A percentile compares a stretch with the other conserved stretches of the same genome.
These are phyloP conservation scores for Beroe ovata DNA, from an alignment of 37 sponge, comb jelly and placozoan species.

Conservation along the genomic window DNA sequence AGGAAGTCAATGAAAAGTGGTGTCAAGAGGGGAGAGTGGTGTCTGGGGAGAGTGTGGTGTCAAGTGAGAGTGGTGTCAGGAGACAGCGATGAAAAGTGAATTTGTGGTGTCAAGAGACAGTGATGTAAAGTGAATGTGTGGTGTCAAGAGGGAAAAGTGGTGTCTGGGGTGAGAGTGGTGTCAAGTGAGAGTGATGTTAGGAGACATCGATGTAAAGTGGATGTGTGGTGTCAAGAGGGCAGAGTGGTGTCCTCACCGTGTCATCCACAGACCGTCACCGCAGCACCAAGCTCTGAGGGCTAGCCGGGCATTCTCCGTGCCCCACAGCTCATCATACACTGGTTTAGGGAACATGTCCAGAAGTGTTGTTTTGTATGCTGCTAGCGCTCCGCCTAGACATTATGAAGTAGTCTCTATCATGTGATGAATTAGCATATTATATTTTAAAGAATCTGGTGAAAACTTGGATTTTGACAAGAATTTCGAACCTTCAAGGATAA, in stretches of 20 bases:
- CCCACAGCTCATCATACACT: not conserved
- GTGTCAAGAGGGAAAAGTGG: not conserved
- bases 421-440: too few relatives aligned
- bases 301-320: slow-evolving; percentile 5
- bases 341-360: not conserved
- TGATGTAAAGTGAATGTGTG: too few relatives aligned
- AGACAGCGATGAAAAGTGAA: not conserved
- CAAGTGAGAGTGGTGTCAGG: not conserved
- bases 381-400: slow-evolving; percentile 27
- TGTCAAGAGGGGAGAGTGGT: not conserved
- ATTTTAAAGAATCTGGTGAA: too few relatives aligned
- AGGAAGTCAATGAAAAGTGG: too few relatives aligned
- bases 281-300: slow-evolving; percentile 15
- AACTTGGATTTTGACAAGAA: too few relatives aligned
- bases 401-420: too few relatives aligned
- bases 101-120: not conserved
- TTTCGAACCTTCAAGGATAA: too few relatives aligned
- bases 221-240: not conserved
- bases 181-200: not conserved
- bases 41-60: not conserved
- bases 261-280: slow-evolving; percentile 44
- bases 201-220: not conserved
- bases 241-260: not conserved
- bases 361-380: slow-evolving; percentile 29
- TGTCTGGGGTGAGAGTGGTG: not conserved